These are phyloP conservation scores for Ochlodes sylvanus DNA, from an alignment of 2,888 invertebrate genomes.

Conservation along the genomic window DNA sequence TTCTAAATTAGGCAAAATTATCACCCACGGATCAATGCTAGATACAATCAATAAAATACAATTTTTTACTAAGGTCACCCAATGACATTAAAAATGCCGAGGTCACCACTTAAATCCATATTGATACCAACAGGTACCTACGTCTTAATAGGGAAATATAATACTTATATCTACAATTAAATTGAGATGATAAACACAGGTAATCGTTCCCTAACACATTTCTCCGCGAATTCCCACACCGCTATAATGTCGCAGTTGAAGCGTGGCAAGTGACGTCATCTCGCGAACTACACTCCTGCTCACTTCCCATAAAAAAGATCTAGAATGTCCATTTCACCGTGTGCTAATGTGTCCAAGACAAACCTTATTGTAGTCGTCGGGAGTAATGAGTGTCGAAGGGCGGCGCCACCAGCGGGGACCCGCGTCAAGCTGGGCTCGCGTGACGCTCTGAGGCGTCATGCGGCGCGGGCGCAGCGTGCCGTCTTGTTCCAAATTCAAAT, in stretches of 20 bases:
- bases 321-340: slow-evolving; percentile 76
- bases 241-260: slow-evolving; percentile 38
- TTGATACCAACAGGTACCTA: no score
- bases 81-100: no score
- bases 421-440: slow-evolving; percentile 49
- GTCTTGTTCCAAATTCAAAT: slow-evolving; percentile 62
- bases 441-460: slow-evolving; percentile 61
- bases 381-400: slow-evolving; percentile 53
- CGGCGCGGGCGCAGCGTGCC: slow-evolving; percentile 65
- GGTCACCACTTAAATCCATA: no score
- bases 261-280: slow-evolving; percentile 58
- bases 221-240: slow-evolving; percentile 42
- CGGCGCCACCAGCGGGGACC: slow-evolving; percentile 45
- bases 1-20: no score
- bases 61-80: no score
- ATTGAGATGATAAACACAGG: not conserved
- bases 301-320: slow-evolving; percentile 78
- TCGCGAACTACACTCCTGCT: slow-evolving; percentile 63
- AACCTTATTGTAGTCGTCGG: slow-evolving; percentile 59
- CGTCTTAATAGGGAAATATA: no score
- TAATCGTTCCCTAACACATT: not conserved
- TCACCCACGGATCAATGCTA: no score
- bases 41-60: no score
- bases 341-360: slow-evolving; percentile 66
- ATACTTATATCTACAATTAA: no score